These are phyloP conservation scores for Prenolepis imparis DNA, from an alignment of 2,888 invertebrate genomes.

Conservation along the genomic window DNA sequence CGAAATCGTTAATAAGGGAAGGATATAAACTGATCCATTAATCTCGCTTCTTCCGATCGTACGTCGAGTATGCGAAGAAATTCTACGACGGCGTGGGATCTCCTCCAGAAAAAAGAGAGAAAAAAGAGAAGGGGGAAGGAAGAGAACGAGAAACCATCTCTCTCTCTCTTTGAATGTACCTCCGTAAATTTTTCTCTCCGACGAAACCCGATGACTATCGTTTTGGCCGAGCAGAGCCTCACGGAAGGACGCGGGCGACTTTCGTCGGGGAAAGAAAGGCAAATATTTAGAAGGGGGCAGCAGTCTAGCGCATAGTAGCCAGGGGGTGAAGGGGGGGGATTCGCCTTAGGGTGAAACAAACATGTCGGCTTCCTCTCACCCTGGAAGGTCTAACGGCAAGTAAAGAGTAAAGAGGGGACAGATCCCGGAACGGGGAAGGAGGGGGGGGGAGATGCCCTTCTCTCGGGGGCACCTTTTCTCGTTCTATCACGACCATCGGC, in stretches of 20 bases:
- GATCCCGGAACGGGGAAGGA: neutral
- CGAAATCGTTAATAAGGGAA: slow-evolving; percentile 64
- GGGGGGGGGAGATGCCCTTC: slow-evolving; percentile 30
- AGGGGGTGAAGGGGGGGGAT: neutral
- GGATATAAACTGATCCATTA: slow-evolving; percentile 61
- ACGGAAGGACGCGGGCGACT: slow-evolving; percentile 19
- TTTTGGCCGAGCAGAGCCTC: neutral
- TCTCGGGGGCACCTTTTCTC: slow-evolving; percentile 57
- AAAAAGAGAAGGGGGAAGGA: neutral
- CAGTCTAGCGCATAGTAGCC: slow-evolving; percentile 68
- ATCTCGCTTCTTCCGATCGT: slow-evolving; percentile 48
- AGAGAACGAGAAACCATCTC: neutral
- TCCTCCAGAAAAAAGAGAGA: neutral
- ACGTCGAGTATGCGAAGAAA: slow-evolving; percentile 12
- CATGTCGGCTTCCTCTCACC: slow-evolving; percentile 18
- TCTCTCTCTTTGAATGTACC: neutral
- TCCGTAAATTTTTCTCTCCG: slow-evolving; percentile 31
- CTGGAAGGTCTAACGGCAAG: slow-evolving; percentile 5
- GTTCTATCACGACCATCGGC: slow-evolving; percentile 66
- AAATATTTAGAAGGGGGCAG: slow-evolving; percentile 68
- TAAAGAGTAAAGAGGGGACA: slow-evolving; percentile 1
- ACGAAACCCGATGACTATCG: slow-evolving; percentile 32
- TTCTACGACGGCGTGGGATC: neutral
- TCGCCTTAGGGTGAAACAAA: slow-evolving; percentile 30
- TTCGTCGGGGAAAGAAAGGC: slow-evolving; percentile 56